Conservation (phyloP, 30 jellyfish, hydroid and myxozoan species). For the Aurelia aurita complex sp. Pacific region DNA sequence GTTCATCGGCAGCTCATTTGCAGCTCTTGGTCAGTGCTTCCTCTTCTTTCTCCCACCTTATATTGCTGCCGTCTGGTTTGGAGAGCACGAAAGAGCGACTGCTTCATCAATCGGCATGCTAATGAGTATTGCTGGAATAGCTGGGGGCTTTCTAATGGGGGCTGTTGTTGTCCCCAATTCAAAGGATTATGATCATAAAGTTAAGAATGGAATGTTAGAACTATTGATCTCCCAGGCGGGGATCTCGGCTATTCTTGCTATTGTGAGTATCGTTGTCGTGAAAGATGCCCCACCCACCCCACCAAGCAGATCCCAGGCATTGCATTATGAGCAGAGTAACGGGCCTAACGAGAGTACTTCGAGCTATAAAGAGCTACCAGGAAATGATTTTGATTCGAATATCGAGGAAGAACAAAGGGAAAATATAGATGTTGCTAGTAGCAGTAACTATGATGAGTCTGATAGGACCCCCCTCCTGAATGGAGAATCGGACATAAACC, state of each 20-base stretch:
- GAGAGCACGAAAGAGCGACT: conserved; percentile 87
- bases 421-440: no score
- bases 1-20: conserved; percentile 69
- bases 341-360: neutral
- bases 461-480: no score
- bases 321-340: neutral
- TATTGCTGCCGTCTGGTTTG: conserved; percentile 97
- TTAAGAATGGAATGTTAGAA: conserved; percentile 61
- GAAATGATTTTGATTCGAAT: no score
- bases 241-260: conserved; percentile 51
- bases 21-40: conserved; percentile 84
- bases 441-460: no score
- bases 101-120: conserved; percentile 92
- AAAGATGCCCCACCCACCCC: conserved; percentile 78
- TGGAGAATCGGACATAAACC: no score
- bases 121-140: conserved; percentile 77
- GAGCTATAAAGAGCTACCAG: neutral
- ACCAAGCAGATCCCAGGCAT: conserved; percentile 84
- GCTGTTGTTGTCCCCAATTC: conserved; percentile 64
- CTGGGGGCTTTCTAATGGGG: conserved; percentile 74
- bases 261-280: conserved; percentile 28
- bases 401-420: no score
- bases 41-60: conserved; percentile 87
- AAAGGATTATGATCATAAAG: conserved; percentile 50
- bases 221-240: conserved; percentile 72